Percentiles rank a stretch among this genome's conserved stretches.
These are phyloP conservation scores for Thamnaconus septentrionalis DNA, from an alignment of 2,113 vertebrate species.

Conservation along the genomic window DNA sequence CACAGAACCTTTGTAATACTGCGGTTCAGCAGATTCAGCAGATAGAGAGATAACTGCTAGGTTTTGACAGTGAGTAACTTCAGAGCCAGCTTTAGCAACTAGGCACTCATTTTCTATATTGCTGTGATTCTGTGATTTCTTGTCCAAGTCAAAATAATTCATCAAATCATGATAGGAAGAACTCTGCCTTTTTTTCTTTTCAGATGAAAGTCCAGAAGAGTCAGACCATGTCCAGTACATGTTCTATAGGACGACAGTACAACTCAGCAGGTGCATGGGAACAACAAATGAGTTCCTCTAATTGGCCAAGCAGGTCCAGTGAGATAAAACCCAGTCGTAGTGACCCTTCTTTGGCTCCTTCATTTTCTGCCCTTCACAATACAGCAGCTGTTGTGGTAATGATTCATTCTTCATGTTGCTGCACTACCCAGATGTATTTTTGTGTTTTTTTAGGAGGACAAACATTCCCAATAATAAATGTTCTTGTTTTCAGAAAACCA, in stretches of 20 bases:
- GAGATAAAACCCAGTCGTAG: conserved; percentile 82
- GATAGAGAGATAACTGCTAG: too few species aligned
- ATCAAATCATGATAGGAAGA: too few species aligned
- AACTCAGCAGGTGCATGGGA: conserved; percentile 84
- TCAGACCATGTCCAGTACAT: conserved; percentile 35
- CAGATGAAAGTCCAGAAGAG: conserved; percentile 32
- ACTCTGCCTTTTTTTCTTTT: conserved; percentile 6
- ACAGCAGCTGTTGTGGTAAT: conserved; percentile 14
- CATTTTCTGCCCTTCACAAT: conserved; percentile 5
- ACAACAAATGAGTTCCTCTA: conserved; percentile 39
- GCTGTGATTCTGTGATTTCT: too few species aligned
- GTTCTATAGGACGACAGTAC: conserved; percentile 54
- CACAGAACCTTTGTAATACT: too few species aligned
- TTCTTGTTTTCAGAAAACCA: conserved; percentile 28
- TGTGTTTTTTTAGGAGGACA: background rate
- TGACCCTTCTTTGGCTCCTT: conserved; percentile 79
- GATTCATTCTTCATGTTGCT: background rate
- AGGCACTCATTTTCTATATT: too few species aligned
- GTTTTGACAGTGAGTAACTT: too few species aligned
- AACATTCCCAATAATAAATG: background rate
- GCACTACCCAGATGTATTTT: background rate
- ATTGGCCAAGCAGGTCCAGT: conserved; percentile 68
- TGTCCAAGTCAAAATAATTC: too few species aligned
- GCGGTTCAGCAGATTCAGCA: too few species aligned
- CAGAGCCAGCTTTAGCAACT: too few species aligned